These are phyloP conservation scores for Anableps anableps DNA, from an alignment of 2,797 vertebrate genomes.

Conservation along the genomic window DNA sequence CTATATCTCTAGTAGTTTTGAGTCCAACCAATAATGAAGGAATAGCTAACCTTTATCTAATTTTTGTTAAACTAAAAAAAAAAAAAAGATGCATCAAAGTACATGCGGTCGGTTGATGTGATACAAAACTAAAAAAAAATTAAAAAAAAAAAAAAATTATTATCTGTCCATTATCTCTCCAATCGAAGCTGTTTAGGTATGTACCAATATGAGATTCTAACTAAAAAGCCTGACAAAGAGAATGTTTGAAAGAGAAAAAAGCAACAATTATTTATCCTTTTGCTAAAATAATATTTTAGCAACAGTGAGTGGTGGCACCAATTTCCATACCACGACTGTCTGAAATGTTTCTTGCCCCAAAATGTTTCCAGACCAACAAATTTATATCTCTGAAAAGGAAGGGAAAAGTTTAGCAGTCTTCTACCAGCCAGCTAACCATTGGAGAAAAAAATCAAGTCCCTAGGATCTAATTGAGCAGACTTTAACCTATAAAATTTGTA, in stretches of 20 bases:
- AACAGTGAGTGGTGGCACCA: neutral
- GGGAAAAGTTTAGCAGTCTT: neutral
- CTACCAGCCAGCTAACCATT: neutral
- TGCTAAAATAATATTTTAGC: neutral
- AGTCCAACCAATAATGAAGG: neutral
- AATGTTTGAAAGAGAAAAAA: slow-evolving; percentile 26
- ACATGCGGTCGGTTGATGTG: neutral
- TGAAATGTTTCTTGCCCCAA: neutral
- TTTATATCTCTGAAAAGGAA: neutral
- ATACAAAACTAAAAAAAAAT: neutral
- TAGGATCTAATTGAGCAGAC: neutral
- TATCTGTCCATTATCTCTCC: neutral
- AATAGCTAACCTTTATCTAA: neutral
- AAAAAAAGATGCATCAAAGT: neutral
- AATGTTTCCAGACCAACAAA: neutral
- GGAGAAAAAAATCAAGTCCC: neutral
- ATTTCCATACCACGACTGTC: neutral
- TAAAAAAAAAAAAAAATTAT: neutral
- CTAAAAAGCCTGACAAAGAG: neutral
- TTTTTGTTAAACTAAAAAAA: neutral
- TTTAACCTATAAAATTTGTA: neutral
- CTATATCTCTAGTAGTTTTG: neutral
- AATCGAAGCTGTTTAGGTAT: neutral
- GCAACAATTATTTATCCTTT: neutral
- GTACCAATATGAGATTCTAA: neutral